Conservation (phyloP, 2,888 invertebrate species). For the Phlogophora meticulosa region DNA sequence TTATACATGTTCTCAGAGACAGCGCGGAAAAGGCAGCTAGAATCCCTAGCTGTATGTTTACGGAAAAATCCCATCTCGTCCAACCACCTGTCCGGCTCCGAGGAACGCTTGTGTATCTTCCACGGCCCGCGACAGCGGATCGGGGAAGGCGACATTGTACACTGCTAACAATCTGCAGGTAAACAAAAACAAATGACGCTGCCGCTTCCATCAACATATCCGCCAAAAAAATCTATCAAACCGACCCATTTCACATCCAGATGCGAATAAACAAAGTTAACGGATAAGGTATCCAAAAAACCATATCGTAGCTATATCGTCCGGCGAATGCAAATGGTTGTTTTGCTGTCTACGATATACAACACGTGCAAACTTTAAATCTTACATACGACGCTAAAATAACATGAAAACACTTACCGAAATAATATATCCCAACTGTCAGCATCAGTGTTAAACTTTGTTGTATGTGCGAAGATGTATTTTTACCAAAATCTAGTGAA, state of each 20-base stretch:
- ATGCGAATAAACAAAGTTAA: conserved; percentile 40
- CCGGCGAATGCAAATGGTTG: conserved; percentile 88
- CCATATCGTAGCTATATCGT: conserved; percentile 89
- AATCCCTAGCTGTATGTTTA: conserved; percentile 97
- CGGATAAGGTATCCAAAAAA: conserved; percentile 65
- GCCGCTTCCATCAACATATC: conserved; percentile 63
- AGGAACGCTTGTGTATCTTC: conserved; percentile 88
- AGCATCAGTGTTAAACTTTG: conserved; percentile 86
- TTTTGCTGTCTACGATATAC: conserved; percentile 86
- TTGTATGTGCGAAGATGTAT: conserved; percentile 73
- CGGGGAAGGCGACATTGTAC: conserved; percentile 86
- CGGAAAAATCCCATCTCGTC: conserved; percentile 95
- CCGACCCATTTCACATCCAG: conserved; percentile 43
- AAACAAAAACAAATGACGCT: conserved; percentile 90
- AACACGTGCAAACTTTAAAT: conserved; percentile 86
- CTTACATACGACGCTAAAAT: conserved; percentile 70
- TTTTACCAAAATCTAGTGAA: conserved; percentile 80
- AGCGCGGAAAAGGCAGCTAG: conserved; percentile 96
- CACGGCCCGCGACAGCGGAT: conserved; percentile 88
- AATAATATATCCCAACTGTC: conserved; percentile 81
- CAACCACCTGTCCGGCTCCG: conserved; percentile 94
- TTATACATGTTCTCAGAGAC: conserved; percentile 96
- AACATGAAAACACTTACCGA: conserved; percentile 82
- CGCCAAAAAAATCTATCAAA: conserved; percentile 54
- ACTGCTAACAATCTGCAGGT: conserved; percentile 87